phyloP scores from a whole-genome alignment of 1,140 invertebrate genomes.

The Popillia japonica region DNA sequence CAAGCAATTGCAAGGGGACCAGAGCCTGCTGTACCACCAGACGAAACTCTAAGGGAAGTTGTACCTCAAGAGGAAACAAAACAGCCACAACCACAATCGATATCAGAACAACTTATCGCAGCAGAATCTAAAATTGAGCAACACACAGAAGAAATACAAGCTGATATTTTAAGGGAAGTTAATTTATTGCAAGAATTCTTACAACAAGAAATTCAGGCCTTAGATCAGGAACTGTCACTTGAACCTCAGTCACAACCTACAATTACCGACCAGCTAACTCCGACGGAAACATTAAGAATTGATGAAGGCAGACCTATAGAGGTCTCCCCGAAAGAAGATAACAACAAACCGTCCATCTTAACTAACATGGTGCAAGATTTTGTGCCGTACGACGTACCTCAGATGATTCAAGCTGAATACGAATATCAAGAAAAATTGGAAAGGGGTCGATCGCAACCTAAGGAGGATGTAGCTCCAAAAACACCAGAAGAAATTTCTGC shows the following conservation, averaged over 20 bases:
- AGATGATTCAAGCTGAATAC: conserved; percentile 40
- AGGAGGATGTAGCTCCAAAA: background rate
- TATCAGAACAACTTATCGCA: too few species aligned
- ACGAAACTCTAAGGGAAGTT: too few species aligned
- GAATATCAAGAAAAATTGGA: conserved; percentile 34
- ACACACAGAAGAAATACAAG: too few species aligned
- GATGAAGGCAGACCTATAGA: background rate
- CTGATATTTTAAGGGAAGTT: too few species aligned
- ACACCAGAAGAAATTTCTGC: background rate
- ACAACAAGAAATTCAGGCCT: background rate
- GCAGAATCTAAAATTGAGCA: too few species aligned
- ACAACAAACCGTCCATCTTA: background rate
- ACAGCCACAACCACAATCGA: too few species aligned
- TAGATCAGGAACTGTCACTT: background rate
- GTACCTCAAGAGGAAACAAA: too few species aligned
- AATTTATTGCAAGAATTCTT: background rate
- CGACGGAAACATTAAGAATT: background rate
- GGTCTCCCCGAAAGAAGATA: background rate
- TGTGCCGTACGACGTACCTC: background rate
- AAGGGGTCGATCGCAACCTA: background rate
- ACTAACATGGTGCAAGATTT: background rate
- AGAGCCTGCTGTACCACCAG: background rate
- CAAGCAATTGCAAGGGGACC: background rate
- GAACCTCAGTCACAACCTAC: background rate
- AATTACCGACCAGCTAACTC: background rate